Evolutionary conservation across 2,888 invertebrate species (phyloP).

Genomic region (Eustalomyia histrio): DNA sequence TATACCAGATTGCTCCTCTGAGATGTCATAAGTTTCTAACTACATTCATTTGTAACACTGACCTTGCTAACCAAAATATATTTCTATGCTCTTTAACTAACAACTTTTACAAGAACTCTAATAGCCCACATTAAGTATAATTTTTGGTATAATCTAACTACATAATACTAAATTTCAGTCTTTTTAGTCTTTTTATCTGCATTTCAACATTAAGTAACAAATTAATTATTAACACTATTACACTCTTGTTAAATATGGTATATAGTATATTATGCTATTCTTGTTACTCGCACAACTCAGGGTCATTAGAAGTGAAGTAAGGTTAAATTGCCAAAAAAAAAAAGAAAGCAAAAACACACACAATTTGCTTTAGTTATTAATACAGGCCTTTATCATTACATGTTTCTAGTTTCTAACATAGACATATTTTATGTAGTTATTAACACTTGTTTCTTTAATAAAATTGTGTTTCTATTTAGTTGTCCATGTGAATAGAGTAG

Average conservation of each 20-base stretch:
- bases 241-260: constrained; percentile 25
- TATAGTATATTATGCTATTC: no score
- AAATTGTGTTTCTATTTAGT: neutral
- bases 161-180: neutral
- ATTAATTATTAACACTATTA: constrained; percentile 50
- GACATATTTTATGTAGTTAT: constrained; percentile 24
- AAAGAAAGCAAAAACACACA: no score
- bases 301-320: constrained; percentile 33
- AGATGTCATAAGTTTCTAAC: neutral
- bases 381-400: neutral
- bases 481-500: constrained; percentile 2
- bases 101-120: neutral
- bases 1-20: no score
- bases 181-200: neutral
- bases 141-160: neutral
- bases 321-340: constrained; percentile 38
- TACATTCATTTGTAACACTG: neutral
- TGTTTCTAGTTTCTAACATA: constrained; percentile 11
- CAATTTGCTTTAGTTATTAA: constrained; percentile 16
- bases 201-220: neutral
- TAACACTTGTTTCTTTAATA: constrained; percentile 34
- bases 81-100: neutral
- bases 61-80: neutral
- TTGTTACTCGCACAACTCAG: neutral
- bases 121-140: neutral